phyloP scores from a whole-genome alignment of 2,888 invertebrate species.

The Lasioglossum oenotherae region DNA sequence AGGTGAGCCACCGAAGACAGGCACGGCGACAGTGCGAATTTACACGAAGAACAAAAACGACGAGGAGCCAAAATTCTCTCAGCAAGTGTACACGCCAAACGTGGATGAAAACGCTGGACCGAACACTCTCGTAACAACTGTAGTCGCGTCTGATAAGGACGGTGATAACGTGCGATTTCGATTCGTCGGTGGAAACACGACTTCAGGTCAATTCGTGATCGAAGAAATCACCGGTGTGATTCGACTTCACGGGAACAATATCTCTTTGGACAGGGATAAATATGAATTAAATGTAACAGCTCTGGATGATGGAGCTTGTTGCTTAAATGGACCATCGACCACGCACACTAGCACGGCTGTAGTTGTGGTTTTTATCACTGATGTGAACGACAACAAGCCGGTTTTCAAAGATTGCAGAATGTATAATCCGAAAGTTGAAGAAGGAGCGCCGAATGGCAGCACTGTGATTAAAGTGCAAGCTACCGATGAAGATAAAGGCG shows the following conservation, averaged over 20 bases:
- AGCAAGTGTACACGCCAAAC: conserved; percentile 98
- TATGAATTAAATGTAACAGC: conserved; percentile 99
- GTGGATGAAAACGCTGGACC: conserved; percentile 98
- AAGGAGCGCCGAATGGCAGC: conserved; percentile 97
- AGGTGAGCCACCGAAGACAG: conserved; percentile 95
- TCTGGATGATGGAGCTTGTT: conserved; percentile 98
- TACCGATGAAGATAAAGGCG: conserved; percentile 97
- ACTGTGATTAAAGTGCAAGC: conserved; percentile 97
- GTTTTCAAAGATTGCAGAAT: conserved; percentile 97
- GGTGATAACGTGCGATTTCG: conserved; percentile 98
- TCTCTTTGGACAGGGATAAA: conserved; percentile 95
- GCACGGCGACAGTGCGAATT: conserved; percentile 96
- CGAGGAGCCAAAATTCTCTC: conserved; percentile 98
- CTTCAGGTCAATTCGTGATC: conserved; percentile 96
- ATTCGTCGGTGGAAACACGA: conserved; percentile 95
- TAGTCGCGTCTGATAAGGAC: conserved; percentile 98
- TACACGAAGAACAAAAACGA: conserved; percentile 99
- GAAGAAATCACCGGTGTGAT: conserved; percentile 98
- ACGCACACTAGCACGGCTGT: conserved; percentile 97
- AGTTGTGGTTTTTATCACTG: conserved; percentile 98
- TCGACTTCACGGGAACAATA: conserved; percentile 93
- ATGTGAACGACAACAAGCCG: conserved; percentile 98
- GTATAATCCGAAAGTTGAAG: conserved; percentile 97
- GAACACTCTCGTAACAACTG: conserved; percentile 97
- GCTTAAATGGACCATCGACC: conserved; percentile 93